Conservation (phyloP, 2,888 invertebrate genomes). For the Altica lythri region DNA sequence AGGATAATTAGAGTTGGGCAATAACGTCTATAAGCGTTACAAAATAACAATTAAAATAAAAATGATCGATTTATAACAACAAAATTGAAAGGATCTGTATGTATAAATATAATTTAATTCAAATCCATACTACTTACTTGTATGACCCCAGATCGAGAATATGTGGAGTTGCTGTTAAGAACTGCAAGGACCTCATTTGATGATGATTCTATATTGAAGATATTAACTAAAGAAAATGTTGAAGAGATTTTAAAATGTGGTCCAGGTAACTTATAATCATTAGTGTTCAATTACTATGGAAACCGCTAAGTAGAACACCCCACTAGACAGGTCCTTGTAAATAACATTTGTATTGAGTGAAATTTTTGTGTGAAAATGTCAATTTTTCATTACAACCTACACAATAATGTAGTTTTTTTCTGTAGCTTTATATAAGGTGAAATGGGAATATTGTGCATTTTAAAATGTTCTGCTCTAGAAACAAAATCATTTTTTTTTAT, state of each 20-base stretch:
- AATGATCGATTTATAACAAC: too few relatives aligned
- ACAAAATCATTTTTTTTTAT: too few relatives aligned
- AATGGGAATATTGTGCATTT: conserved; percentile 3
- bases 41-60: too few relatives aligned
- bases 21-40: too few relatives aligned
- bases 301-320: conserved; percentile 25
- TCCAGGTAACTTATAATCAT: conserved; percentile 26
- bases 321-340: conserved; percentile 38
- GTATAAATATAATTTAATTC: too few relatives aligned
- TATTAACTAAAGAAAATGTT: conserved; percentile 41
- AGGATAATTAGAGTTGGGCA: too few relatives aligned
- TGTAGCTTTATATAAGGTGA: conserved; percentile 2
- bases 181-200: conserved; percentile 49
- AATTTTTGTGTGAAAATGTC: conserved; percentile 12
- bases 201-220: conserved; percentile 45
- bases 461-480: too few relatives aligned
- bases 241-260: conserved; percentile 30
- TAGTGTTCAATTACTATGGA: conserved; percentile 21
- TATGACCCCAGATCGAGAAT: conserved; percentile 47
- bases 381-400: conserved; percentile 7
- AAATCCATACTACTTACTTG: too few relatives aligned
- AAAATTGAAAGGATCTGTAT: too few relatives aligned
- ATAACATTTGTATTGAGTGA: conserved; percentile 22
- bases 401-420: conserved; percentile 6
- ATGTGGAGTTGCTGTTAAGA: conserved; percentile 43